phyloP scores from a whole-genome alignment of 2,888 invertebrate species.

The Steinernema carpocapsae region DNA sequence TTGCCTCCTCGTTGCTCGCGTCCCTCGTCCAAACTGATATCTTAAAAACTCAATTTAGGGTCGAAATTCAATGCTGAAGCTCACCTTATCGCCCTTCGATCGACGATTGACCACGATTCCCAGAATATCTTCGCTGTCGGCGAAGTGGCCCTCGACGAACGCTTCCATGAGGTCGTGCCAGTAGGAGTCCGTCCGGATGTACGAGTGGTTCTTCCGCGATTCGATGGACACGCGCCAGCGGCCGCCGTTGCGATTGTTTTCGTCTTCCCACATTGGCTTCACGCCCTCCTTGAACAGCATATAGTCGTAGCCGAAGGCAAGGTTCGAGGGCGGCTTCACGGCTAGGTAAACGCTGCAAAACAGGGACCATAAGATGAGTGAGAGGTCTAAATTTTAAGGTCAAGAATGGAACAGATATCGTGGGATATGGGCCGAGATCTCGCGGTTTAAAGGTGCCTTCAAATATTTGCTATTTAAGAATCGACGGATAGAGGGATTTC shows the following conservation, averaged over 20 bases:
- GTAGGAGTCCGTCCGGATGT: not conserved
- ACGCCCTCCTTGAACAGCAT: conserved; percentile 10
- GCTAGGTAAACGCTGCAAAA: not conserved
- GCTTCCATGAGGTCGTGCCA: not conserved
- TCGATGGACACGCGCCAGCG: conserved; percentile 4
- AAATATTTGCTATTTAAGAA: too few relatives aligned
- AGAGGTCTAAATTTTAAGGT: too few relatives aligned
- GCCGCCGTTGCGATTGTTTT: not conserved
- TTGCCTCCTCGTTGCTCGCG: not conserved
- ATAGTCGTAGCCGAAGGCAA: not conserved
- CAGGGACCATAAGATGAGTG: too few relatives aligned
- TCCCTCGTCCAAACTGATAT: not conserved
- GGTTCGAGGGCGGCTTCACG: not conserved
- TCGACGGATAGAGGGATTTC: too few relatives aligned
- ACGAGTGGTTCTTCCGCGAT: not conserved
- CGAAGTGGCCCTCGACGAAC: not conserved
- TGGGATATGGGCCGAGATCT: too few relatives aligned
- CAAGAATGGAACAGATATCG: too few relatives aligned
- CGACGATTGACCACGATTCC: not conserved
- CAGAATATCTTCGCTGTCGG: not conserved
- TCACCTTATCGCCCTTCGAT: not conserved
- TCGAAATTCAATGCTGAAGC: not conserved
- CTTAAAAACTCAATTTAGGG: not conserved
- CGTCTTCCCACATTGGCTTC: conserved; percentile 6
- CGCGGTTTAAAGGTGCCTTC: too few relatives aligned